Percentiles rank a stretch among this genome's conserved stretches.
phyloP scores from a whole-genome alignment of 1,140 invertebrate species.

The Triops cancriformis region DNA sequence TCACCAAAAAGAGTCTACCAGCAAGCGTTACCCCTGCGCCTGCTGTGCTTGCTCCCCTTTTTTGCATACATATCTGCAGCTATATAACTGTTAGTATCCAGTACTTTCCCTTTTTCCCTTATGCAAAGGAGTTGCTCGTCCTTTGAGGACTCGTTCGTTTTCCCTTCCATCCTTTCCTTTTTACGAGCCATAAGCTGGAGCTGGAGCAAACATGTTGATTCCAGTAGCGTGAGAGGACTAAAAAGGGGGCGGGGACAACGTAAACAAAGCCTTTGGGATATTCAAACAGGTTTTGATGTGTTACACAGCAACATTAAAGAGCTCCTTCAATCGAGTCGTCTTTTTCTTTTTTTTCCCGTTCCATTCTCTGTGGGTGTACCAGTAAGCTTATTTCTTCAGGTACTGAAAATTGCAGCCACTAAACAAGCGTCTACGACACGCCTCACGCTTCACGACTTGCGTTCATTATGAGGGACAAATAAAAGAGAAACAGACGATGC shows the following conservation, averaged over 20 bases:
- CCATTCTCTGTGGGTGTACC: not conserved
- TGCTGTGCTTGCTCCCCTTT: not conserved
- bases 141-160: not conserved
- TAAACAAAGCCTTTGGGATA: constrained; percentile 1
- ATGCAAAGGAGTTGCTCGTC: not conserved
- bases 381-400: not conserved
- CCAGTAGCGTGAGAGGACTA: not conserved
- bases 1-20: not conserved
- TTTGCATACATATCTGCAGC: constrained; percentile 4
- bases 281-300: constrained; percentile 10
- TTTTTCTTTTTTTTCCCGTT: not conserved
- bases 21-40: not conserved
- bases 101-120: not conserved
- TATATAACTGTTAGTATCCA: not conserved
- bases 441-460: no score
- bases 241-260: not conserved
- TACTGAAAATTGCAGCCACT: no score
- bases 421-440: no score
- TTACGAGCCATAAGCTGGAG: not conserved
- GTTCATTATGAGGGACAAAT: no score
- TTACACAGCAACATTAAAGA: not conserved
- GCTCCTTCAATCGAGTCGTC: not conserved
- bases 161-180: not conserved
- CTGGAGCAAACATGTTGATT: not conserved
- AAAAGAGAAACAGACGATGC: no score